A percentile compares a stretch with the other conserved stretches of the same genome.
Evolutionary conservation across 2,797 vertebrate species (phyloP).

Genomic region (Oreochromis mossambicus): DNA sequence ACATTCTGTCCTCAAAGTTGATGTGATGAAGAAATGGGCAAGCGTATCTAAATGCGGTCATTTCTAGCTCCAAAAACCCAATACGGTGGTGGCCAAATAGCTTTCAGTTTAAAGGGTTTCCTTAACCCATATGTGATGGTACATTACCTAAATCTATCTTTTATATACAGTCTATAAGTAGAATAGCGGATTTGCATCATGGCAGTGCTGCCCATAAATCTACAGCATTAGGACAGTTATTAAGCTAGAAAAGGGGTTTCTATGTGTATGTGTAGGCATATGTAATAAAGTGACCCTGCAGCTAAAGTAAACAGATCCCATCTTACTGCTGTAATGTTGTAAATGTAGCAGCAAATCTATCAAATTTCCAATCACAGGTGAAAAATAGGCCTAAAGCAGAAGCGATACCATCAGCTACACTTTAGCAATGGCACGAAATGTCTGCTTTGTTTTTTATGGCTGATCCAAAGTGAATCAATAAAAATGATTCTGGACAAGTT

Average conservation of each 20-base stretch:
- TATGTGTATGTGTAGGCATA: background rate
- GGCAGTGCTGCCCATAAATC: background rate
- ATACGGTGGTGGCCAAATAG: background rate
- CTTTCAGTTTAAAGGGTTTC: background rate
- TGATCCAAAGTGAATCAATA: background rate
- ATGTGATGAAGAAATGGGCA: background rate
- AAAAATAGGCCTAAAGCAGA: background rate
- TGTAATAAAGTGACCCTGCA: background rate
- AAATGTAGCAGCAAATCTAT: background rate
- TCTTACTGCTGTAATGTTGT: background rate
- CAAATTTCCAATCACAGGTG: background rate
- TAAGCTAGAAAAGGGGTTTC: background rate
- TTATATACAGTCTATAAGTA: background rate
- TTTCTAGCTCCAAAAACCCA: background rate
- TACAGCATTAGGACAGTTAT: background rate
- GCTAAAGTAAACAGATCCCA: background rate
- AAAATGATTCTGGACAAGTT: background rate
- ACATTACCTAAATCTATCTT: background rate
- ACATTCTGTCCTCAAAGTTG: background rate
- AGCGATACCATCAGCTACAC: background rate
- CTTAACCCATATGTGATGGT: background rate
- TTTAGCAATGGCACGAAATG: background rate
- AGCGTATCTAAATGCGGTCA: background rate
- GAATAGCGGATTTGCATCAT: background rate
- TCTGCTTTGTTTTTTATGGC: background rate